A percentile compares a stretch with the other conserved stretches of the same genome.
phyloP scores from a whole-genome alignment of 2,113 vertebrate species.

The Pluvialis apricaria region DNA sequence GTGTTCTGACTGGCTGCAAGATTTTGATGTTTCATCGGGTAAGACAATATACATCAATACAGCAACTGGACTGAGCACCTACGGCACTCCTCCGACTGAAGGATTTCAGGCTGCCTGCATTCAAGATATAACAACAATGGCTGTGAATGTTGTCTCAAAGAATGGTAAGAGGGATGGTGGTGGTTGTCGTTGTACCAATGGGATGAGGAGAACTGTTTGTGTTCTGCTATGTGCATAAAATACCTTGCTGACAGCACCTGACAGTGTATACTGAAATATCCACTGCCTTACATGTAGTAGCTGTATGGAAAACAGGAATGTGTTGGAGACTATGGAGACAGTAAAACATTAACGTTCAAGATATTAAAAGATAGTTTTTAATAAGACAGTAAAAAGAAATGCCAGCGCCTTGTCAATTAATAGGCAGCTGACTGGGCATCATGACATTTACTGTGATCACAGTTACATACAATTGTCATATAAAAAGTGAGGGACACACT shows the following conservation, averaged over 20 bases:
- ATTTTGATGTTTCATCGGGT: slow-evolving; percentile 81
- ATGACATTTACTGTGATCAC: background rate
- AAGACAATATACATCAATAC: slow-evolving; percentile 87
- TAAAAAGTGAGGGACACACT: background rate
- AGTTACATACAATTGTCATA: background rate
- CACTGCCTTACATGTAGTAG: background rate
- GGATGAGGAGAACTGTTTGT: background rate
- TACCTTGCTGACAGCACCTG: background rate
- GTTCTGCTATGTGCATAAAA: background rate
- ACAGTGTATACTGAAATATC: background rate
- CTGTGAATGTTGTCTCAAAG: slow-evolving; percentile 82
- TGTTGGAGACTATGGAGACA: background rate
- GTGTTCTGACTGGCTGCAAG: slow-evolving; percentile 79
- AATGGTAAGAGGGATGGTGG: slow-evolving; percentile 77
- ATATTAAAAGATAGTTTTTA: background rate
- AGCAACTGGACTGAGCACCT: slow-evolving; percentile 89
- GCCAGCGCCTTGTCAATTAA: background rate
- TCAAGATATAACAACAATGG: slow-evolving; percentile 87
- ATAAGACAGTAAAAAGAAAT: background rate
- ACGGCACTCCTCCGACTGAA: slow-evolving; percentile 62
- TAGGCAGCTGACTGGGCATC: background rate
- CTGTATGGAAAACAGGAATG: background rate
- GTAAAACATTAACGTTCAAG: background rate
- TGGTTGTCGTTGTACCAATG: background rate
- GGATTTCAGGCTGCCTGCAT: slow-evolving; percentile 76